Conservation (phyloP, 2,113 vertebrate species). For the Pica pica region DNA sequence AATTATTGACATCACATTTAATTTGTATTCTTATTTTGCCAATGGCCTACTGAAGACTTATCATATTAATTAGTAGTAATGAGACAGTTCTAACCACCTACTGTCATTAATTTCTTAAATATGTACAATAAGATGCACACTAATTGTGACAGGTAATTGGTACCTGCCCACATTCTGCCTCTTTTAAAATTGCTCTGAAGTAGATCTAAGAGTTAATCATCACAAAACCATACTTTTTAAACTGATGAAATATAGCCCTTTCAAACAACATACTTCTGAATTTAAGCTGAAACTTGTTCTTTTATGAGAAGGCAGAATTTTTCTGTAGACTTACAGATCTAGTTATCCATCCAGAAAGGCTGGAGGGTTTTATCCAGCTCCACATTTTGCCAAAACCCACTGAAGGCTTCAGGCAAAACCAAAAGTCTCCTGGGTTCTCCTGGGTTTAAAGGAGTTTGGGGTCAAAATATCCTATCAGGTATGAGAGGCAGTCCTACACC, state of each 20-base stretch:
- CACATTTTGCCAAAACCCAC: not conserved
- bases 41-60: slow-evolving; percentile 11
- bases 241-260: not conserved
- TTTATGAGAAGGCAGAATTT: not conserved
- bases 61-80: slow-evolving; percentile 53
- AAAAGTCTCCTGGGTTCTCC: not conserved
- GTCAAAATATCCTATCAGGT: not conserved
- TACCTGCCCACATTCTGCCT: slow-evolving; percentile 31
- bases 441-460: not conserved
- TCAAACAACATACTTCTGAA: not conserved
- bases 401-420: not conserved
- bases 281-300: not conserved
- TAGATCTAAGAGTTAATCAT: not conserved
- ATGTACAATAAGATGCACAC: slow-evolving; percentile 38
- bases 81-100: slow-evolving; percentile 47
- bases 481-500: not conserved
- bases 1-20: slow-evolving; percentile 30
- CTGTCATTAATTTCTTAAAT: slow-evolving; percentile 59
- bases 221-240: not conserved
- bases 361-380: not conserved
- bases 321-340: not conserved
- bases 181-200: not conserved
- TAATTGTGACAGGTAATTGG: slow-evolving; percentile 33
- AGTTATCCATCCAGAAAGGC: not conserved
- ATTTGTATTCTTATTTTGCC: slow-evolving; percentile 46